A percentile compares a stretch with the other conserved stretches of the same genome.
Conservation (phyloP, 2,888 invertebrate species). For the Drosophila fulvimacula region DNA sequence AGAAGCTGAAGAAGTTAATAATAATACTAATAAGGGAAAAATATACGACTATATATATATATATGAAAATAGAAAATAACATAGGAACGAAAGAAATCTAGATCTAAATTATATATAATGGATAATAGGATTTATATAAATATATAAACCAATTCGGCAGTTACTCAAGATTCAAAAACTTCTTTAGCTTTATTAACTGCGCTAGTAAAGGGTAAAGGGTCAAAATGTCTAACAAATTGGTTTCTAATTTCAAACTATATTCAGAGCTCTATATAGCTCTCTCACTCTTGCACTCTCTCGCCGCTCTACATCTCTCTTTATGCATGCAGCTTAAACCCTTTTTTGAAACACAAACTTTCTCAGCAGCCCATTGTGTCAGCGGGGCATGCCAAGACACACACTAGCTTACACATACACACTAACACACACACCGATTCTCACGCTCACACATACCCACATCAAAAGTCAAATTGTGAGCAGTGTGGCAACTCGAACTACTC, state of each 20-base stretch:
- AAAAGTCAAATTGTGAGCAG: slow-evolving; percentile 74
- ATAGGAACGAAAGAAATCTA: too few species aligned
- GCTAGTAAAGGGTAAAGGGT: neutral
- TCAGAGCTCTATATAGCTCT: neutral
- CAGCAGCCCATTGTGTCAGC: slow-evolving; percentile 39
- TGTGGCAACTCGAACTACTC: slow-evolving; percentile 48
- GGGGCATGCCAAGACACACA: slow-evolving; percentile 43
- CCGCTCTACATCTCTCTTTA: neutral
- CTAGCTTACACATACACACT: slow-evolving; percentile 25
- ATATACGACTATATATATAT: too few species aligned
- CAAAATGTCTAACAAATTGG: neutral
- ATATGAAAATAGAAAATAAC: too few species aligned
- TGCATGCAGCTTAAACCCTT: neutral
- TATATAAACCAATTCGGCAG: neutral
- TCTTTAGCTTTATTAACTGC: neutral
- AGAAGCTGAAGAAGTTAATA: too few species aligned
- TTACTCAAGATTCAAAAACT: neutral
- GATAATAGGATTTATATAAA: too few species aligned
- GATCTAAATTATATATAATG: too few species aligned
- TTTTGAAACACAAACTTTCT: slow-evolving; percentile 37
- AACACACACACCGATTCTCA: slow-evolving; percentile 53
- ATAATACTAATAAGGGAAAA: too few species aligned
- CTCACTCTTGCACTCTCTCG: neutral
- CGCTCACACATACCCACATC: slow-evolving; percentile 54
- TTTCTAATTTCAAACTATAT: slow-evolving; percentile 8